Conservation (phyloP, 2,797 vertebrate species). For the Scomberomorus guttatus region DNA sequence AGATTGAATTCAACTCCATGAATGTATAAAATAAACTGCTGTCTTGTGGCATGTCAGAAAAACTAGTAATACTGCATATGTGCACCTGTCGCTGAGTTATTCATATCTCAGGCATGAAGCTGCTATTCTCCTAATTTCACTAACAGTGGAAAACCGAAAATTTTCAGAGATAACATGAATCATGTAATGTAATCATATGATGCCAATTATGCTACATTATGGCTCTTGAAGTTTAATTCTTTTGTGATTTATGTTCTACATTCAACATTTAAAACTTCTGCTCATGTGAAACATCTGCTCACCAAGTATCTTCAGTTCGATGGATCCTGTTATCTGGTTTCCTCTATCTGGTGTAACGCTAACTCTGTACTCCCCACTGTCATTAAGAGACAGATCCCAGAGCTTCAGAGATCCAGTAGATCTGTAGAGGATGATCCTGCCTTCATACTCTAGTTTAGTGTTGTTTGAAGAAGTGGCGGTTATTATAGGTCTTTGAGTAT, state of each 20-base stretch:
- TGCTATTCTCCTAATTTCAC: no score
- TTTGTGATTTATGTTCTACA: neutral
- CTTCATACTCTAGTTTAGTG: constrained; percentile 8
- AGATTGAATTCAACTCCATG: neutral
- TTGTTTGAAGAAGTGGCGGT: rapidly evolving
- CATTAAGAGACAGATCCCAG: constrained; percentile 41
- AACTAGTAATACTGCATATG: no score
- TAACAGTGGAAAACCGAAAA: neutral
- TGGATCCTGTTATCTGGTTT: rapidly evolving
- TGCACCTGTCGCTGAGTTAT: no score
- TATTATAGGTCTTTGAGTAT: rapidly evolving
- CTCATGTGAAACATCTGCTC: constrained; percentile 1
- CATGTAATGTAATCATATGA: neutral
- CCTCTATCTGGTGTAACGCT: rapidly evolving
- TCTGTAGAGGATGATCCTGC: constrained; percentile 44
- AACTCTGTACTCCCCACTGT: constrained; percentile 49
- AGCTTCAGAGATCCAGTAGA: constrained; percentile 60
- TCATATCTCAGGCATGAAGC: no score
- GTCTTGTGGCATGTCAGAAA: no score
- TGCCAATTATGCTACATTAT: neutral
- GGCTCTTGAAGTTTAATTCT: neutral
- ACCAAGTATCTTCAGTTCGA: constrained; percentile 38
- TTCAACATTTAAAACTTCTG: neutral
- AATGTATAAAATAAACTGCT: no score
- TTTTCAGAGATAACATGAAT: neutral